These are phyloP conservation scores for Myocastor coypus DNA, from an alignment of 2,113 vertebrate species.

Conservation along the genomic window DNA sequence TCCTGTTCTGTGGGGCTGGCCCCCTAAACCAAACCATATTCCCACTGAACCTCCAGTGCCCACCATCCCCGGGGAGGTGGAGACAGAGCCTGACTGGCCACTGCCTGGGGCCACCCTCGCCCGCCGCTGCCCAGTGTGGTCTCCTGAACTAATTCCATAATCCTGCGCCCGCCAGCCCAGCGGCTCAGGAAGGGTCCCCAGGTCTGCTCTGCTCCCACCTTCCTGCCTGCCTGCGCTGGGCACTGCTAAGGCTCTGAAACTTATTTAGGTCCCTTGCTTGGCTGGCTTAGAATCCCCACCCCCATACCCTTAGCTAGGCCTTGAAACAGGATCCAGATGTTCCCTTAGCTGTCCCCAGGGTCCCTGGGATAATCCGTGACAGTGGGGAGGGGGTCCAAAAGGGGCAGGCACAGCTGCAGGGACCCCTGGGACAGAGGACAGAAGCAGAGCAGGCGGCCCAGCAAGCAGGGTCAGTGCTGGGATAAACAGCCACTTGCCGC, in stretches of 20 bases:
- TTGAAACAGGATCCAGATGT: constrained; percentile 78
- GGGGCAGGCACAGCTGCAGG: constrained; percentile 52
- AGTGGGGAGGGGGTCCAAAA: constrained; percentile 36
- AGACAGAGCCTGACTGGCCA: constrained; percentile 32
- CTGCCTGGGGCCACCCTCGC: constrained; percentile 39
- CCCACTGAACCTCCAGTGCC: not conserved
- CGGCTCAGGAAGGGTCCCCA: constrained; percentile 62
- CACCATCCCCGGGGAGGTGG: constrained; percentile 26
- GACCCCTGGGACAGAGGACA: constrained; percentile 40
- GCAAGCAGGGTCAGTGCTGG: not conserved
- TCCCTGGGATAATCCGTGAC: constrained; percentile 78
- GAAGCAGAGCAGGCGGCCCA: not conserved
- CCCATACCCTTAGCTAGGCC: constrained; percentile 61
- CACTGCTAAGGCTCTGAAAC: constrained; percentile 71
- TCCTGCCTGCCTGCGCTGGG: constrained; percentile 63
- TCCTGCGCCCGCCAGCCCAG: constrained; percentile 67
- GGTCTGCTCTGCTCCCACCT: constrained; percentile 65
- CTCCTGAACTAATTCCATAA: constrained; percentile 80
- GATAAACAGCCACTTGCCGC: not conserved
- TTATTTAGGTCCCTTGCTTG: constrained; percentile 71
- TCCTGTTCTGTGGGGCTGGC: constrained; percentile 45
- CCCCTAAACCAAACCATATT: constrained; percentile 81
- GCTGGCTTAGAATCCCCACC: constrained; percentile 22
- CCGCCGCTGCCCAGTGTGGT: not conserved
- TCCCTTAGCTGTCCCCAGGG: constrained; percentile 69